A percentile compares a stretch with the other conserved stretches of the same genome.
phyloP scores from a whole-genome alignment of 2,797 vertebrate species.

The Anas bahamensis region DNA sequence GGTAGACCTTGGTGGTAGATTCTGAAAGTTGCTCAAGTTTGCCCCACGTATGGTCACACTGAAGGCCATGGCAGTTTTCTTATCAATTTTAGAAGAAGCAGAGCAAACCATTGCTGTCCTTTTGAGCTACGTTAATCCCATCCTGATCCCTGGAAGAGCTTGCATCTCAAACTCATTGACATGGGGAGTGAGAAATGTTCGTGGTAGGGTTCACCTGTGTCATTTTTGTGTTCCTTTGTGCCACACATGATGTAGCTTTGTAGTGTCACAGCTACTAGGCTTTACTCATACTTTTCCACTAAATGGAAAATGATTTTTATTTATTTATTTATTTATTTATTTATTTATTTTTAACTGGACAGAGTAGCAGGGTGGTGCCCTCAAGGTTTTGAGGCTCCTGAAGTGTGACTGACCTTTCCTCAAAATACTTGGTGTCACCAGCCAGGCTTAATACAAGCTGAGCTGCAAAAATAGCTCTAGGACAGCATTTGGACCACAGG shows the following conservation, averaged over 20 bases:
- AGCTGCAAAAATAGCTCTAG: not conserved
- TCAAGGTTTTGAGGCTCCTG: not conserved
- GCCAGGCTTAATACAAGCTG: not conserved
- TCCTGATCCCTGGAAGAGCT: not conserved
- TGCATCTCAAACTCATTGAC: not conserved
- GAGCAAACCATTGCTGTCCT: not conserved
- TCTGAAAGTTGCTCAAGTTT: not conserved
- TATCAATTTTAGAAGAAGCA: not conserved
- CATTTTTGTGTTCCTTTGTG: not conserved
- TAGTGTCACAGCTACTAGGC: not conserved
- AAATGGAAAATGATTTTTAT: not conserved
- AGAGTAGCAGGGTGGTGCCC: not conserved
- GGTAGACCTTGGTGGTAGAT: rapidly evolving
- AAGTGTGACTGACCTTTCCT: not conserved
- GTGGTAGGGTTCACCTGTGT: rapidly evolving
- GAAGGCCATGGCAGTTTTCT: not conserved
- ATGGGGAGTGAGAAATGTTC: rapidly evolving
- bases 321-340: too few relatives aligned
- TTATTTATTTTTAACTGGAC: not conserved
- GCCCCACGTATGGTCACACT: not conserved
- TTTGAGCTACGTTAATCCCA: not conserved
- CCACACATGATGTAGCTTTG: not conserved
- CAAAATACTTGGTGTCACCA: not conserved
- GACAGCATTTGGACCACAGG: not conserved
- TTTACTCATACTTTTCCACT: not conserved